phyloP scores from a whole-genome alignment of 2,888 invertebrate genomes.

The Euplagia quadripunctaria region DNA sequence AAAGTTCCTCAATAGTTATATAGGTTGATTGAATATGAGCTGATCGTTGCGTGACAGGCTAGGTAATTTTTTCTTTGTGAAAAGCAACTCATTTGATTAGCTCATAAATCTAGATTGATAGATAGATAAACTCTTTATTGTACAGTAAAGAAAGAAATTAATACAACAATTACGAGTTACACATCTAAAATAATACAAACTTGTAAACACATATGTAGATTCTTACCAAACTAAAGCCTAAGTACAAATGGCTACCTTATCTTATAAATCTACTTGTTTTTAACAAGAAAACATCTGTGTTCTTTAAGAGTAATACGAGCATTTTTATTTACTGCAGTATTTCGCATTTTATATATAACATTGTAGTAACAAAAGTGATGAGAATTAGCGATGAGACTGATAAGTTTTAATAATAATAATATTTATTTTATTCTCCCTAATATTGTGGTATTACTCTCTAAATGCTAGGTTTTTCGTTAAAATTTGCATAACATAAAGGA shows the following conservation, averaged over 20 bases:
- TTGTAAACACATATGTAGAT: no score
- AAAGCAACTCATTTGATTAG: neutral
- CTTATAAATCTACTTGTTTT: no score
- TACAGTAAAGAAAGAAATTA: no score
- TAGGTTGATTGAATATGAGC: neutral
- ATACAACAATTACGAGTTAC: no score
- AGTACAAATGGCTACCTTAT: no score
- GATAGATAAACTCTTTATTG: no score
- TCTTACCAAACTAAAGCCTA: no score
- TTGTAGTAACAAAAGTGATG: conserved; percentile 3
- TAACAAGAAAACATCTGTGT: neutral
- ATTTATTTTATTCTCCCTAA: neutral
- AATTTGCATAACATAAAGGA: no score
- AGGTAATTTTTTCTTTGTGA: neutral
- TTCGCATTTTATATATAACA: neutral
- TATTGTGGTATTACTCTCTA: no score
- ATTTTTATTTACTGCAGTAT: neutral
- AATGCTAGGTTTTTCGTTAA: neutral
- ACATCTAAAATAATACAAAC: no score
- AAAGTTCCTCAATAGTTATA: no score
- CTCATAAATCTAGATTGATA: neutral
- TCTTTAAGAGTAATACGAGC: conserved; percentile 1
- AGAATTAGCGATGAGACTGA: neutral
- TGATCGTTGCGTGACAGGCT: neutral
- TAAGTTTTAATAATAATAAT: neutral